Evolutionary conservation across 2,888 invertebrate genomes (phyloP).

Genomic region (Heteromurus nitidus): DNA sequence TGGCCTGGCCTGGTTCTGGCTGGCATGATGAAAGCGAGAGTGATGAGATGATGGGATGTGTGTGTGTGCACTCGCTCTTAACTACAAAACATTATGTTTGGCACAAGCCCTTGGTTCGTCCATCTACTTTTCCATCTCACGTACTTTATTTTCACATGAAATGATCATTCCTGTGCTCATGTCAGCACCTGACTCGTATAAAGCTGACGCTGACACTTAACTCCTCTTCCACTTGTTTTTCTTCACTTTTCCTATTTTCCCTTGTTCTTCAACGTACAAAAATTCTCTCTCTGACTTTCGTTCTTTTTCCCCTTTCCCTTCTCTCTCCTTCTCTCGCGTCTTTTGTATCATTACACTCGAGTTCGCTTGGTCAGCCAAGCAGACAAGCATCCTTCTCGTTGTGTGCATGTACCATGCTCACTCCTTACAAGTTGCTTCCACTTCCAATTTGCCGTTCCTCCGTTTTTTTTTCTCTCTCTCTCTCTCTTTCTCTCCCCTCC

Average conservation of each 20-base stretch:
- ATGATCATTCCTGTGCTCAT: constrained; percentile 50
- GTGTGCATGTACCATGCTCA: constrained; percentile 51
- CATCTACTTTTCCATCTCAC: constrained; percentile 34
- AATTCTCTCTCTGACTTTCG: constrained; percentile 16
- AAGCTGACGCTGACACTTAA: constrained; percentile 59
- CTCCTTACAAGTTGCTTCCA: constrained; percentile 49
- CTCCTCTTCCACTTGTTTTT: constrained; percentile 60
- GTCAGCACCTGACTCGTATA: constrained; percentile 59
- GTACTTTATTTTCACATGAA: constrained; percentile 58
- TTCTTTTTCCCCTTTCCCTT: constrained; percentile 2
- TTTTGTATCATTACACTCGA: constrained; percentile 60
- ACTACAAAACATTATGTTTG: constrained; percentile 1
- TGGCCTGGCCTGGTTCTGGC: neutral
- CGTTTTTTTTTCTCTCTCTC: constrained; percentile 1
- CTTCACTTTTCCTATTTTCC: constrained; percentile 14
- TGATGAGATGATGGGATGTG: neutral
- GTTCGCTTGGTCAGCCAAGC: constrained; percentile 61
- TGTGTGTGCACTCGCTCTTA: no score
- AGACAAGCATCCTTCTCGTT: constrained; percentile 48
- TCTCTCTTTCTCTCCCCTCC: neutral
- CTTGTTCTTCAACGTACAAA: no score
- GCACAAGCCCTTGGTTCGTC: neutral
- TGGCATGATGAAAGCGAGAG: neutral
- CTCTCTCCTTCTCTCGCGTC: constrained; percentile 17
- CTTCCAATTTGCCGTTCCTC: constrained; percentile 33